Conservation (phyloP, 2,113 vertebrate species). For the Sturnus vulgaris region DNA sequence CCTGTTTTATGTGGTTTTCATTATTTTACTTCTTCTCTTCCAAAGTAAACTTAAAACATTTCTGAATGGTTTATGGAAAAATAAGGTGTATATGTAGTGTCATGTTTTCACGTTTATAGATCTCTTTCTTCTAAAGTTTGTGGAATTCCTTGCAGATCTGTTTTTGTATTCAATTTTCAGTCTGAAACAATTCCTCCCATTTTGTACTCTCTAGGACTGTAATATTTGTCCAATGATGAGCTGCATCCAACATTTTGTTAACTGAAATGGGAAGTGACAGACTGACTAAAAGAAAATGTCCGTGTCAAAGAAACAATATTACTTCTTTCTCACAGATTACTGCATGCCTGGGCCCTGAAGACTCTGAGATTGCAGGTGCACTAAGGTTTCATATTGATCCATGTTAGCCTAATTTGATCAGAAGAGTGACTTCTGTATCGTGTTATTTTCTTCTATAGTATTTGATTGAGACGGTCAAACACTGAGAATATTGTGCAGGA, state of each 20-base stretch:
- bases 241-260: slow-evolving; percentile 77
- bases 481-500: not conserved
- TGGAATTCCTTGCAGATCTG: not conserved
- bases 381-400: slow-evolving; percentile 71
- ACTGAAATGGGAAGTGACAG: slow-evolving; percentile 88
- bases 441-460: slow-evolving; percentile 20
- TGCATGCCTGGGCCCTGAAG: slow-evolving; percentile 55
- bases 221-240: slow-evolving; percentile 76
- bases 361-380: slow-evolving; percentile 29
- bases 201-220: slow-evolving; percentile 61
- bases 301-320: slow-evolving; percentile 75
- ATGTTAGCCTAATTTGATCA: slow-evolving; percentile 74
- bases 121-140: not conserved
- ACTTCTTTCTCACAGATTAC: slow-evolving; percentile 68
- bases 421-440: slow-evolving; percentile 47
- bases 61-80: not conserved
- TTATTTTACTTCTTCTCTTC: not conserved
- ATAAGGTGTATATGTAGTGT: not conserved
- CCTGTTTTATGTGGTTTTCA: rapidly evolving
- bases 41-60: not conserved
- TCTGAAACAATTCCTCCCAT: slow-evolving; percentile 38
- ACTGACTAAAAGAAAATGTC: slow-evolving; percentile 83
- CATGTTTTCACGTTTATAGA: not conserved
- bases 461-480: slow-evolving; percentile 53
- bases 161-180: slow-evolving; percentile 13